phyloP scores from a whole-genome alignment of 2,888 invertebrate genomes.

The Vannuccia rotundouncinata region DNA sequence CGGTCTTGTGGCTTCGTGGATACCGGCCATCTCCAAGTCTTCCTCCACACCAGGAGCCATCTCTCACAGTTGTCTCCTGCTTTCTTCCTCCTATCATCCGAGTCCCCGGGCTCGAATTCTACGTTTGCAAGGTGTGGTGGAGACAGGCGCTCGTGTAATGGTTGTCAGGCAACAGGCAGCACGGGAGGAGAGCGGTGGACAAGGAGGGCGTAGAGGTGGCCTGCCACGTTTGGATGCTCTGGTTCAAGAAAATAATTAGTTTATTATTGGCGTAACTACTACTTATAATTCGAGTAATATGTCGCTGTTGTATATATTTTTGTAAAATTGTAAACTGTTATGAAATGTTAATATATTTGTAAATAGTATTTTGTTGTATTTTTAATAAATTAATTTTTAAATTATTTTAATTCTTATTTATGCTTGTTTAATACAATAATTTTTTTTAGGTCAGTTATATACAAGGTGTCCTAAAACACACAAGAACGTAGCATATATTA shows the following conservation, averaged over 20 bases:
- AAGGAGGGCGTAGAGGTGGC: neutral
- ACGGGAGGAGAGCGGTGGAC: neutral
- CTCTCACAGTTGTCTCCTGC: neutral
- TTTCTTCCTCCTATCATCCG: neutral
- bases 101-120: neutral
- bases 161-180: conserved; percentile 2
- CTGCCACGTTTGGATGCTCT: neutral
- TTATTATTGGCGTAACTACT: neutral
- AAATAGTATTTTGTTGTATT: too few species aligned
- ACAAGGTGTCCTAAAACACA: too few species aligned
- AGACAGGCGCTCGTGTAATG: neutral
- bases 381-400: too few species aligned
- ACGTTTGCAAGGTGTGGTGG: neutral
- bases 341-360: too few species aligned
- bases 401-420: too few species aligned
- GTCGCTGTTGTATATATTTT: too few species aligned
- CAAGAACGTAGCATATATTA: too few species aligned
- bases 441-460: too few species aligned
- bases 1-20: neutral
- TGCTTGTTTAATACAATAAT: too few species aligned
- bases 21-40: neutral
- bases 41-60: neutral
- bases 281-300: too few species aligned
- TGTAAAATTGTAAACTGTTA: too few species aligned
- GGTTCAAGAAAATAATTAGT: neutral